Percentiles rank a stretch among this genome's conserved stretches.
Evolutionary conservation across 2,888 invertebrate species (phyloP).

Genomic region (Rhamphomyia laevipes): DNA sequence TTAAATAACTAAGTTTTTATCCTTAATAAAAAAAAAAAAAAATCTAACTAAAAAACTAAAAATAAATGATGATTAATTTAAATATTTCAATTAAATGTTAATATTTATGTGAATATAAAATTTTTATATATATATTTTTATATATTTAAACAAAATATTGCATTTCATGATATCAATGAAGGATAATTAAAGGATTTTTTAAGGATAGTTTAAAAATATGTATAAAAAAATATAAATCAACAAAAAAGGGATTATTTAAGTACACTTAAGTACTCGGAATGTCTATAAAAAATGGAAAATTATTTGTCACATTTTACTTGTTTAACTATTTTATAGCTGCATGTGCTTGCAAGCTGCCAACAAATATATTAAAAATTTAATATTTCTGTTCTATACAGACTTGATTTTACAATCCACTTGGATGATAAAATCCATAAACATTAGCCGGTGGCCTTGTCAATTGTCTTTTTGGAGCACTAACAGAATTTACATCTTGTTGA

Average conservation of each 20-base stretch:
- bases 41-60: not conserved
- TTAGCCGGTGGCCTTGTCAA: slow-evolving; percentile 26
- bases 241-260: not conserved
- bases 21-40: no score
- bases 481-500: slow-evolving; percentile 37
- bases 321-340: no score
- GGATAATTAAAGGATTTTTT: not conserved
- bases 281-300: not conserved
- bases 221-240: not conserved
- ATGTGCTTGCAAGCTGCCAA: no score
- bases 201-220: not conserved
- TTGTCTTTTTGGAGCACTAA: slow-evolving; percentile 31
- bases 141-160: not conserved
- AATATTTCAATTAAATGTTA: not conserved
- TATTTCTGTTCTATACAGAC: no score
- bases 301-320: no score
- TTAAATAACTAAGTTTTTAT: no score
- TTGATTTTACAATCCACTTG: no score
- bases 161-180: not conserved
- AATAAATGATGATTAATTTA: not conserved
- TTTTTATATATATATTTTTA: not conserved
- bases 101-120: not conserved
- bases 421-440: slow-evolving; percentile 28
- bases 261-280: slow-evolving; percentile 1
- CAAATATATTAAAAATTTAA: no score